Base-by-base conservation (phyloP, 2,888 invertebrate genomes). In the Cheilosia scutellata region DNA sequence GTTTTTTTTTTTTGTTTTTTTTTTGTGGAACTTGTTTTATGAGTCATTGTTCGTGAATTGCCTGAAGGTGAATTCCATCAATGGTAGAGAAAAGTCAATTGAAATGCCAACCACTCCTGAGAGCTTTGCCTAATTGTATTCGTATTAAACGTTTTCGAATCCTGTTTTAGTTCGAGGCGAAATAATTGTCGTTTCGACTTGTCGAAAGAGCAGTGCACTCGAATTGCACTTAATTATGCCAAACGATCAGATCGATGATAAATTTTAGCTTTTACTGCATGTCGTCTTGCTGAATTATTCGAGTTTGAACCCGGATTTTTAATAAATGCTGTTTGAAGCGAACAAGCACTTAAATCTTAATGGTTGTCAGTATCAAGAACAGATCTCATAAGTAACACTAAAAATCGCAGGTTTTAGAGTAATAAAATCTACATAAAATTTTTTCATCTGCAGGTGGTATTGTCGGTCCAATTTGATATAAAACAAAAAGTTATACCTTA, bases 31-130 rank as follows among this genome's bases (percentile, higher is more conserved):
- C 51, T 72, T 11, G 60, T 72, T 62, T 62, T 33, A 53, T 72
- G 62, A 72, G 72, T 72, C 62, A 72, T 72, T 72, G 60, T 60
- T 53, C 25, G 53, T 72, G 62, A 72, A 53, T 42, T 42, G 72
- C 72, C 72, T 62, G 42, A 20, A 62, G 72, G 49, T 49, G 49
- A 51, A 49, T 49, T 49, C 49, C 49, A 27, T 60, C 31, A 40
- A 20, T 71, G 58, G 72, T 31, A 62, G 51, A 25, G 42, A 62
- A 40, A 62, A 72, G 6, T 62, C 51, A 62, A 53, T 72, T 53
- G 27, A 62, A 53, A 62, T 72, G 42, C 29, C 62, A 72, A 42
- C 51, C 72, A 62, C 72, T 60, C 49, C 49, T 49, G n/a, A 31
- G 40, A 51, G 51, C 31, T 60, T 60, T 62, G 31, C 47, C 33